Conservation (phyloP, 2,888 invertebrate genomes). For the Ferrisia virgata region DNA sequence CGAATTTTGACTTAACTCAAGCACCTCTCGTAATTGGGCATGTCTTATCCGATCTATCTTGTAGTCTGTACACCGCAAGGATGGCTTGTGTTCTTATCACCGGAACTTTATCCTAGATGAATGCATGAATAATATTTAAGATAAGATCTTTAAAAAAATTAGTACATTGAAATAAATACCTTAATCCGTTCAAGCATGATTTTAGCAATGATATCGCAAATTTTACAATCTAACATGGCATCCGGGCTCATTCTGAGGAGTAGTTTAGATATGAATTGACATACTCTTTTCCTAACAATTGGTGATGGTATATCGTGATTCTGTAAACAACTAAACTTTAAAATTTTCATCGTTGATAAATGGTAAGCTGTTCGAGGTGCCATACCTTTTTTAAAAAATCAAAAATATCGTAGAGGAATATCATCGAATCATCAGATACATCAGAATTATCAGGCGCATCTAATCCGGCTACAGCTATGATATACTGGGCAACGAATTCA, state of each 20-base stretch:
- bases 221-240: conserved; percentile 70
- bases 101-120: conserved; percentile 66
- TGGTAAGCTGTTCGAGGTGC: background rate
- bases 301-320: conserved; percentile 57
- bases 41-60: conserved; percentile 70
- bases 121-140: conserved; percentile 46
- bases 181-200: conserved; percentile 65
- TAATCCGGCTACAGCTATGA: conserved; percentile 46
- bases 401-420: background rate
- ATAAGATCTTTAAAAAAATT: background rate
- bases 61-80: conserved; percentile 71
- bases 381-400: background rate
- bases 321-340: conserved; percentile 50
- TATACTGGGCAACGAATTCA: conserved; percentile 68
- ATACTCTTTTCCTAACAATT: conserved; percentile 68
- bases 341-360: background rate
- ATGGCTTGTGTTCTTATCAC: conserved; percentile 78
- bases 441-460: background rate
- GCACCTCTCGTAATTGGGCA: conserved; percentile 69
- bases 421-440: background rate
- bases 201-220: conserved; percentile 69
- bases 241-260: conserved; percentile 71
- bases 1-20: background rate
- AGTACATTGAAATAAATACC: conserved; percentile 52
- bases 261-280: conserved; percentile 73